Conservation (phyloP, 2,113 vertebrate genomes). For the Hydrolagus affinis region DNA sequence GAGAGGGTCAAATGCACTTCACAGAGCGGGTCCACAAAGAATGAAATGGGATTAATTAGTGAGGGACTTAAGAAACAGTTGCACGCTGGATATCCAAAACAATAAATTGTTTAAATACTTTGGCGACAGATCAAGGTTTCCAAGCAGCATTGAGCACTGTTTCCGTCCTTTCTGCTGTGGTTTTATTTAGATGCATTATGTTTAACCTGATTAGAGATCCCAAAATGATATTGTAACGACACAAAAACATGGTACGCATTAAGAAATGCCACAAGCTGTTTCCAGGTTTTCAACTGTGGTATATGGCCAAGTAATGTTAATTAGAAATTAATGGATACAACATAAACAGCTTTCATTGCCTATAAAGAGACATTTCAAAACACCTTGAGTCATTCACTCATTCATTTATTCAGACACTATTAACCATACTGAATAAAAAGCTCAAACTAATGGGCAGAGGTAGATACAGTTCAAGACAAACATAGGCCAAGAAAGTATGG, state of each 20-base stretch:
- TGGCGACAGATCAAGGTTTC: slow-evolving; percentile 77
- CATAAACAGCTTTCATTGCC: slow-evolving; percentile 58
- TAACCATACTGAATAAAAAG: slow-evolving; percentile 49
- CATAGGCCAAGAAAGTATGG: slow-evolving; percentile 49
- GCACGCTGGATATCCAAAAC: slow-evolving; percentile 71
- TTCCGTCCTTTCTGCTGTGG: slow-evolving; percentile 47
- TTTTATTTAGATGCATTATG: slow-evolving; percentile 59
- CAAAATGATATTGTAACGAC: slow-evolving; percentile 67
- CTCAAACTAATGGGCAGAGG: slow-evolving; percentile 39
- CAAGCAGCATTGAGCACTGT: slow-evolving; percentile 60
- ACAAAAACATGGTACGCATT: slow-evolving; percentile 60
- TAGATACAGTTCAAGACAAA: slow-evolving; percentile 43
- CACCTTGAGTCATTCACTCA: slow-evolving; percentile 44
- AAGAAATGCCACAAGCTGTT: slow-evolving; percentile 72
- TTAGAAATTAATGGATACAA: slow-evolving; percentile 67
- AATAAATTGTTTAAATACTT: slow-evolving; percentile 79
- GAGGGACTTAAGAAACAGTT: slow-evolving; percentile 71
- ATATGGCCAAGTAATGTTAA: slow-evolving; percentile 62
- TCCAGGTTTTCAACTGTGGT: slow-evolving; percentile 59
- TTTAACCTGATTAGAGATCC: slow-evolving; percentile 65
- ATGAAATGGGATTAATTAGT: slow-evolving; percentile 77
- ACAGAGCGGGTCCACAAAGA: slow-evolving; percentile 65
- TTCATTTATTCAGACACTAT: slow-evolving; percentile 43
- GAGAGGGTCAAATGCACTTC: slow-evolving; percentile 51
- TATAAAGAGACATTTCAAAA: slow-evolving; percentile 53